Conservation (phyloP, 2,888 invertebrate genomes). For the Dolichopus griseipennis region DNA sequence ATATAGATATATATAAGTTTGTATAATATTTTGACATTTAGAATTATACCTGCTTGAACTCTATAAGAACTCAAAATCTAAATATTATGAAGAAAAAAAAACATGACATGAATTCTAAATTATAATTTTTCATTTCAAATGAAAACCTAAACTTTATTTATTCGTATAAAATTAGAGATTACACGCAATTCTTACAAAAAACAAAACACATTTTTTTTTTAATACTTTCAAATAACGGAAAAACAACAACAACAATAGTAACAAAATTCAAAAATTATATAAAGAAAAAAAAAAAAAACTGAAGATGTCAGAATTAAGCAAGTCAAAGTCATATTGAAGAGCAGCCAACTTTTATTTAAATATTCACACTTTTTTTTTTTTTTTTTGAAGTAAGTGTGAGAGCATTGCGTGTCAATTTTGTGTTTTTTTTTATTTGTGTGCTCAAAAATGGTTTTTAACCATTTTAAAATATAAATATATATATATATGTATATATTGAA, state of each 20-base stretch:
- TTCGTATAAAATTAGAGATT: neutral
- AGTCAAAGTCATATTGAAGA: neutral
- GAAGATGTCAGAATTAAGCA: neutral
- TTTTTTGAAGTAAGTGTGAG: neutral
- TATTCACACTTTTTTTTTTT: neutral
- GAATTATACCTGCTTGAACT: too few relatives aligned
- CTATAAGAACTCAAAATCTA: too few relatives aligned
- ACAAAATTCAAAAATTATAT: neutral
- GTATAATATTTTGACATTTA: too few relatives aligned
- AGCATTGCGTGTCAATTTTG: neutral
- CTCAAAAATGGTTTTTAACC: too few relatives aligned
- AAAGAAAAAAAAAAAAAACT: neutral
- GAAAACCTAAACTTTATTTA: neutral
- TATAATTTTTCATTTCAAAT: neutral
- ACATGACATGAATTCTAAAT: too few relatives aligned
- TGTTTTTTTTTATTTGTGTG: too few relatives aligned
- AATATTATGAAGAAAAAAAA: too few relatives aligned
- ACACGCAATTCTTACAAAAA: slow-evolving; percentile 2
- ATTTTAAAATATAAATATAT: too few relatives aligned
- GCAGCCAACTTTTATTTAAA: neutral
- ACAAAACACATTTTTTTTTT: neutral
- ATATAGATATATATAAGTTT: too few relatives aligned
- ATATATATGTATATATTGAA: too few relatives aligned
- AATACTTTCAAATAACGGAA: too few relatives aligned
- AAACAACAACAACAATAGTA: too few relatives aligned